phyloP scores from a whole-genome alignment of 2,113 vertebrate genomes.

The Nanorana parkeri region DNA sequence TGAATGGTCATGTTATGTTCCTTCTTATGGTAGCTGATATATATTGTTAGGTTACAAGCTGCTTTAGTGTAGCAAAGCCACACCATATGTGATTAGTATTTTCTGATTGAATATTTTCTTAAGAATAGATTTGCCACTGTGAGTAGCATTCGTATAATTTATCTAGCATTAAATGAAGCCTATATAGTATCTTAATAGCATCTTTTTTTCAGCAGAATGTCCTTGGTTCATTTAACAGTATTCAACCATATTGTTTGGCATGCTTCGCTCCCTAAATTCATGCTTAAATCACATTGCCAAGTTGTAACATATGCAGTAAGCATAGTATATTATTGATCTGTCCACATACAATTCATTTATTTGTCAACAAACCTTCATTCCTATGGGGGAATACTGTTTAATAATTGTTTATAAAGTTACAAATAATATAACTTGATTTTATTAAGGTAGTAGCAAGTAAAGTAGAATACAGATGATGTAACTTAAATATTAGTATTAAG shows the following conservation, averaged over 20 bases:
- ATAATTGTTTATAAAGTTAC: not conserved
- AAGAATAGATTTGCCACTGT: conserved; percentile 12
- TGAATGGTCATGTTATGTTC: not conserved
- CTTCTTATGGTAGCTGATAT: not conserved
- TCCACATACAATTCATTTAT: not conserved
- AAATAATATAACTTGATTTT: not conserved
- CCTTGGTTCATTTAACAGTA: conserved; percentile 28
- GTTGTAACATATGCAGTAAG: not conserved
- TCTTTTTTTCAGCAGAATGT: conserved; percentile 7
- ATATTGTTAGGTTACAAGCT: not conserved
- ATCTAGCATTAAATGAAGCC: conserved; percentile 12
- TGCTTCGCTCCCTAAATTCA: conserved; percentile 1
- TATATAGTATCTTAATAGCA: conserved; percentile 23
- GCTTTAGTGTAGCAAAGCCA: not conserved
- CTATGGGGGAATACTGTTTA: not conserved
- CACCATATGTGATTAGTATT: conserved; percentile 11
- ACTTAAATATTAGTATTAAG: too few relatives aligned
- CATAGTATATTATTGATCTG: not conserved
- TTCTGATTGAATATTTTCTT: not conserved
- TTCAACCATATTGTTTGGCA: conserved; percentile 17
- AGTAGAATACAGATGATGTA: too few relatives aligned
- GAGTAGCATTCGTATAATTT: conserved; percentile 10
- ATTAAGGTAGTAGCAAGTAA: too few relatives aligned
- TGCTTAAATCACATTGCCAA: not conserved
- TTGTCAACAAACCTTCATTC: not conserved